A percentile compares a stretch with the other conserved stretches of the same genome.
These are phyloP conservation scores for Antennarius striatus DNA, from an alignment of 2,113 vertebrate species.

Conservation along the genomic window DNA sequence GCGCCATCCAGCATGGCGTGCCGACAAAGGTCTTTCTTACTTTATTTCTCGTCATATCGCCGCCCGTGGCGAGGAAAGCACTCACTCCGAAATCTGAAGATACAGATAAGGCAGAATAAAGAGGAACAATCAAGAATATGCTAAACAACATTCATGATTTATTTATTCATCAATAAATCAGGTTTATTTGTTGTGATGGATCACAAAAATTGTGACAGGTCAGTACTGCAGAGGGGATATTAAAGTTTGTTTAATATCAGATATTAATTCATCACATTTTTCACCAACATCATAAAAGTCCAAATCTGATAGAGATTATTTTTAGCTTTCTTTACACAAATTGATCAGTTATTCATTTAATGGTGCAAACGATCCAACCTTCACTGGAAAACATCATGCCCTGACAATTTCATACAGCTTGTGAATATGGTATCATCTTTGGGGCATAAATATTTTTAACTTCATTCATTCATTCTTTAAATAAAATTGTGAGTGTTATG, in stretches of 20 bases:
- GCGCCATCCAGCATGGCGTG: conserved; percentile 99
- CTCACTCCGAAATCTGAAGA: conserved; percentile 97
- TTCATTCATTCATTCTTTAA: too few species aligned
- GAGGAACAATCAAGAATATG: not conserved
- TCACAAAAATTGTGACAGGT: not conserved
- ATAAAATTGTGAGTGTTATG: too few species aligned
- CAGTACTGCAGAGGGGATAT: not conserved
- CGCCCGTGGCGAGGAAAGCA: conserved; percentile 94
- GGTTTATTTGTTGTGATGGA: too few species aligned
- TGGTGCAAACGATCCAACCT: too few species aligned
- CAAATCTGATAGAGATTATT: too few species aligned
- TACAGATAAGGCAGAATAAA: not conserved
- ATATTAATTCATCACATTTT: not conserved
- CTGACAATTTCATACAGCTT: too few species aligned
- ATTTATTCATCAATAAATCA: too few species aligned
- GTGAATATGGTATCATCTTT: not conserved
- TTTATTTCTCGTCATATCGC: conserved; percentile 98
- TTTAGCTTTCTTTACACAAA: too few species aligned
- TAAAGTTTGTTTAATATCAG: not conserved
- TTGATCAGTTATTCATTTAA: too few species aligned
- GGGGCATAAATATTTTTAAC: not conserved
- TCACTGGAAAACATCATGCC: too few species aligned
- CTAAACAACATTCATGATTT: too few species aligned
- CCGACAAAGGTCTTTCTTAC: conserved; percentile 99
- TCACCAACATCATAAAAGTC: not conserved